phyloP scores from a whole-genome alignment of 30 jellyfish, hydroid and myxozoan genomes.

The Cassiopea xamachana region DNA sequence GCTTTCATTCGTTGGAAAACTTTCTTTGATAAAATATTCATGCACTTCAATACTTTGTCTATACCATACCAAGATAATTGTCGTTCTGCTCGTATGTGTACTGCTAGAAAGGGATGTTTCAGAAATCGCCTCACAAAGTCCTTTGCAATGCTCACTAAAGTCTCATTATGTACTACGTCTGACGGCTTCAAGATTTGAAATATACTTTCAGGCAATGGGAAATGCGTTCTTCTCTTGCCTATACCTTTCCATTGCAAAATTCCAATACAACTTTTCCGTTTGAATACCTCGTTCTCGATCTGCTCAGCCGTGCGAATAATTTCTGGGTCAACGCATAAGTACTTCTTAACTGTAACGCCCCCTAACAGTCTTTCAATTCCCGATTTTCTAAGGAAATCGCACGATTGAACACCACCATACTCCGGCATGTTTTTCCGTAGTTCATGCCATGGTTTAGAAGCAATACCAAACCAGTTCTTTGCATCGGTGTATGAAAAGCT shows the following conservation, averaged over 20 bases:
- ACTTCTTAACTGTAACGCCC: slow-evolving; percentile 59
- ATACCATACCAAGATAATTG: slow-evolving; percentile 75
- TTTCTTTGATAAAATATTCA: slow-evolving; percentile 42
- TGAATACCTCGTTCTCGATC: slow-evolving; percentile 74
- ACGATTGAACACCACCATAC: slow-evolving; percentile 70
- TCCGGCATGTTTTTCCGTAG: slow-evolving; percentile 3
- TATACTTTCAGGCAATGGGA: slow-evolving; percentile 70
- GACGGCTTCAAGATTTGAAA: slow-evolving; percentile 76
- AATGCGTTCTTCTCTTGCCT: slow-evolving; percentile 88
- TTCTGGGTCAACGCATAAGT: slow-evolving; percentile 95
- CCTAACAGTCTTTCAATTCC: slow-evolving; percentile 70
- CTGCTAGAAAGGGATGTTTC: slow-evolving; percentile 80
- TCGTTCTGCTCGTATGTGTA: slow-evolving; percentile 91
- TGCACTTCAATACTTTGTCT: slow-evolving; percentile 66
- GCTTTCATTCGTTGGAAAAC: slow-evolving; percentile 29
- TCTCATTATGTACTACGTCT: slow-evolving; percentile 66
- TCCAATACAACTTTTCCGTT: slow-evolving; percentile 79
- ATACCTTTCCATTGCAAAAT: slow-evolving; percentile 91
- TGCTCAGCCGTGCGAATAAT: slow-evolving; percentile 70
- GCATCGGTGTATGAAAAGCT: slow-evolving; percentile 57
- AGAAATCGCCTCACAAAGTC: slow-evolving; percentile 50
- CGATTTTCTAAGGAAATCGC: slow-evolving; percentile 73
- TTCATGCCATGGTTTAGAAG: slow-evolving; percentile 33
- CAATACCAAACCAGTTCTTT: slow-evolving; percentile 78
- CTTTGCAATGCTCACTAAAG: slow-evolving; percentile 73